These are phyloP conservation scores for Polietes domitor DNA, from an alignment of 2,888 invertebrate genomes.

Conservation along the genomic window DNA sequence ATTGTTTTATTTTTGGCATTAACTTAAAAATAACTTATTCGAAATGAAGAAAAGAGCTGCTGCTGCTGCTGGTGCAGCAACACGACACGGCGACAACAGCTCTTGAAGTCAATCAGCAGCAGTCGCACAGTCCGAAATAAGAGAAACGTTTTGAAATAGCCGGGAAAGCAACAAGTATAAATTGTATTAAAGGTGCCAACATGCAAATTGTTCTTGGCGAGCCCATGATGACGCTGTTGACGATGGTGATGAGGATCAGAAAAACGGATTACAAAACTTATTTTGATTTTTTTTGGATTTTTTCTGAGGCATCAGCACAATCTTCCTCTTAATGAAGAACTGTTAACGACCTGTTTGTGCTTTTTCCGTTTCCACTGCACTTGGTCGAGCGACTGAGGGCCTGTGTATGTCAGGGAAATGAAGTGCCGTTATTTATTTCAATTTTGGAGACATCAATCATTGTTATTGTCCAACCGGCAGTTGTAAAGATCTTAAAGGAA, in stretches of 20 bases:
- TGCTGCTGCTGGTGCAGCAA: constrained; percentile 32
- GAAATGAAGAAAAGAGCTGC: constrained; percentile 37
- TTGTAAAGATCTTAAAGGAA: constrained; percentile 37
- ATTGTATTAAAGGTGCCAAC: constrained; percentile 58
- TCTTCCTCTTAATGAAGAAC: constrained; percentile 51
- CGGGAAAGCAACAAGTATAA: neutral
- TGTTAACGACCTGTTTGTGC: constrained; percentile 62
- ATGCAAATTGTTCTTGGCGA: constrained; percentile 58
- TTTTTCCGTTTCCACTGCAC: neutral
- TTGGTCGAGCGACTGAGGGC: neutral
- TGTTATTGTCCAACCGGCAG: constrained; percentile 30
- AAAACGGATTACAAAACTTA: constrained; percentile 15
- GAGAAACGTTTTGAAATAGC: constrained; percentile 39
- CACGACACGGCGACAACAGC: constrained; percentile 4
- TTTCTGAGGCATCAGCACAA: constrained; percentile 43
- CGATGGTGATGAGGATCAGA: neutral
- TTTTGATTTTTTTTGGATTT: constrained; percentile 11
- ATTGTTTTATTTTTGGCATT: constrained; percentile 51
- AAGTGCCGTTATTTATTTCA: constrained; percentile 63
- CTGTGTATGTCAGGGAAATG: constrained; percentile 21
- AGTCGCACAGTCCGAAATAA: neutral
- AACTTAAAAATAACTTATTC: constrained; percentile 49
- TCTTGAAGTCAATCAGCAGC: constrained; percentile 9
- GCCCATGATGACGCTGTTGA: neutral
- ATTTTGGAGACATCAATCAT: constrained; percentile 65